These are phyloP conservation scores for Chrysodeixis includens DNA, from an alignment of 2,888 invertebrate species.

Conservation along the genomic window DNA sequence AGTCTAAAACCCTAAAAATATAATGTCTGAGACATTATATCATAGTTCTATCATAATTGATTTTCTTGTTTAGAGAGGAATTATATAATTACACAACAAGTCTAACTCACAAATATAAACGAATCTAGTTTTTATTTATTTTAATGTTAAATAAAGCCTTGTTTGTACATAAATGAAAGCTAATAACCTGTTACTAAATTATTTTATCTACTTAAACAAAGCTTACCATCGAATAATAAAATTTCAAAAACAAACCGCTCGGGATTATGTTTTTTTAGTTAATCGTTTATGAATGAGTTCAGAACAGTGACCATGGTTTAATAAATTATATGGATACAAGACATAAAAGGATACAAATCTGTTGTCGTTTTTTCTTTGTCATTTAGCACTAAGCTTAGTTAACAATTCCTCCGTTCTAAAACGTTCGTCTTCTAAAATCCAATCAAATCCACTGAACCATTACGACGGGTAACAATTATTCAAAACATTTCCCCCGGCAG, in stretches of 20 bases:
- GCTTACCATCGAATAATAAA: background rate
- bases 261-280: slow-evolving; percentile 25
- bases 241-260: background rate
- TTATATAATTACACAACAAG: too few relatives aligned
- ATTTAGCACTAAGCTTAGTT: background rate
- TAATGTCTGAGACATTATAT: too few relatives aligned
- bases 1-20: too few relatives aligned
- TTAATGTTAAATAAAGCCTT: too few relatives aligned
- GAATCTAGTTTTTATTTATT: too few relatives aligned
- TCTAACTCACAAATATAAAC: too few relatives aligned
- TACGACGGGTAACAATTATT: slow-evolving; percentile 26
- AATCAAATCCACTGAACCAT: slow-evolving; percentile 24
- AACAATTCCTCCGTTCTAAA: slow-evolving; percentile 18
- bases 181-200: too few relatives aligned
- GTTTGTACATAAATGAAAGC: too few relatives aligned
- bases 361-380: background rate
- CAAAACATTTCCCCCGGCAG: slow-evolving; percentile 31
- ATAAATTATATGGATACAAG: background rate
- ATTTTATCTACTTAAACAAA: background rate
- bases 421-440: slow-evolving; percentile 34
- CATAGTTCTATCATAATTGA: too few relatives aligned
- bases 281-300: slow-evolving; percentile 26
- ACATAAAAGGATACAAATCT: too few relatives aligned
- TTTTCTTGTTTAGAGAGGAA: too few relatives aligned
- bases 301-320: slow-evolving; percentile 31